These are phyloP conservation scores for Morpho achilles DNA, from an alignment of 2,888 invertebrate genomes.

Conservation along the genomic window DNA sequence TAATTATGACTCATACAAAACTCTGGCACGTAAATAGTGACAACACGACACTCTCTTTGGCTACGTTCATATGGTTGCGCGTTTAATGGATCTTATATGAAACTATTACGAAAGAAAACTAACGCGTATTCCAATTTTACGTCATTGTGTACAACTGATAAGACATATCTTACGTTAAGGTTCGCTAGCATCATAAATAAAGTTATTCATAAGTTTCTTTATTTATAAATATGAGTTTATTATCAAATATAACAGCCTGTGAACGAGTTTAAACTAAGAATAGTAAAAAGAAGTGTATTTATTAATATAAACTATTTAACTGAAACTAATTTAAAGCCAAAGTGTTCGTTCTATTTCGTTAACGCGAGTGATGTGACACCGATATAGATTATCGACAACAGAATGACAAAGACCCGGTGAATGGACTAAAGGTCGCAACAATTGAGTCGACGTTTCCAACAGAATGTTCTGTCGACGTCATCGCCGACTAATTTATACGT, in stretches of 20 bases:
- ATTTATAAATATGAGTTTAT: too few species aligned
- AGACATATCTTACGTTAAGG: too few species aligned
- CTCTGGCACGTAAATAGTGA: background rate
- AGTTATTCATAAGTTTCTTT: too few species aligned
- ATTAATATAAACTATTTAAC: background rate
- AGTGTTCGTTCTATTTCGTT: conserved; percentile 20
- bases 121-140: too few species aligned
- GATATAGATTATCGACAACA: conserved; percentile 34
- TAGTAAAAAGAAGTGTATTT: too few species aligned
- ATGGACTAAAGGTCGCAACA: conserved; percentile 44
- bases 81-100: background rate
- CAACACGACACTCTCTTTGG: background rate
- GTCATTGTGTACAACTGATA: too few species aligned
- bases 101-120: too few species aligned
- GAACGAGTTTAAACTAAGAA: too few species aligned
- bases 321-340: conserved; percentile 15
- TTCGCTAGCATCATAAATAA: too few species aligned
- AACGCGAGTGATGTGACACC: conserved; percentile 27
- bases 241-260: too few species aligned
- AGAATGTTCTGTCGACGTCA: conserved; percentile 63
- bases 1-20: background rate
- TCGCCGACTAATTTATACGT: conserved; percentile 63
- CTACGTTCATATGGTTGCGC: background rate
- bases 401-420: conserved; percentile 33
- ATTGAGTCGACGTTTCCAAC: conserved; percentile 38